Base-by-base conservation (phyloP, 2,888 invertebrate species). In the Mythimna impura region DNA sequence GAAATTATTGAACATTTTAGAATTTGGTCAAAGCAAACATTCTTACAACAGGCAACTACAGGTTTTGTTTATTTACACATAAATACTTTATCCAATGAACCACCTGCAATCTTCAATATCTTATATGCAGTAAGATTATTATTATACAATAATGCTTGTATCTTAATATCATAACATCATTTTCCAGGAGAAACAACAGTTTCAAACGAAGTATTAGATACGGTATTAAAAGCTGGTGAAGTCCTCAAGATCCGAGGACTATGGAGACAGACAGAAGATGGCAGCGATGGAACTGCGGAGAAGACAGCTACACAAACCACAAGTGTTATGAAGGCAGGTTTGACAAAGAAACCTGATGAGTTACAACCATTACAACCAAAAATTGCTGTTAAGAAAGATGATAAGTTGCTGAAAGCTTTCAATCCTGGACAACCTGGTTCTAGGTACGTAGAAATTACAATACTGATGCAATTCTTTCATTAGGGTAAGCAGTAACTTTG, bases 131-230 rank as follows among this genome's bases (percentile, higher is more conserved):
- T 14, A 10, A 12, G 12, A 40, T 40, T 47, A 47, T 47, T 47
- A 47, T 47, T 3, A 47, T 0, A 47, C 14, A 47, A 17, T 17
- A 40, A 43, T 14, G 14, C 12, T 43, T 43, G 1, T 43, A 43
- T 20, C 17, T 47, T 47, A 47, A 58, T 60, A n/a, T 34, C 9
- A 0, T n/a, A 25, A 17, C 2, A 30, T 64, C 0, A 17, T 61
- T 17, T 84, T 84, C 14, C 92, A 94, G 97, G 97, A 34, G 98
- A 98, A 94, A 98, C 98, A 43, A 98, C 98, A 60, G 98, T 98
- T 43, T 98, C 98, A 70, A 98, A 98, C 93, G 98, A 98, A 89
- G 98, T 98, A 63, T 92, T 98, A 75, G 98, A 98, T 84, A 98
- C 97, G 80, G 98, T 98, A 2, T 91, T 98, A 43, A 97, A 97